Percentiles rank a stretch among this genome's conserved stretches.
These are phyloP conservation scores for Helicolenus hilgendorfi DNA, from an alignment of 2,797 vertebrate species.

Conservation along the genomic window DNA sequence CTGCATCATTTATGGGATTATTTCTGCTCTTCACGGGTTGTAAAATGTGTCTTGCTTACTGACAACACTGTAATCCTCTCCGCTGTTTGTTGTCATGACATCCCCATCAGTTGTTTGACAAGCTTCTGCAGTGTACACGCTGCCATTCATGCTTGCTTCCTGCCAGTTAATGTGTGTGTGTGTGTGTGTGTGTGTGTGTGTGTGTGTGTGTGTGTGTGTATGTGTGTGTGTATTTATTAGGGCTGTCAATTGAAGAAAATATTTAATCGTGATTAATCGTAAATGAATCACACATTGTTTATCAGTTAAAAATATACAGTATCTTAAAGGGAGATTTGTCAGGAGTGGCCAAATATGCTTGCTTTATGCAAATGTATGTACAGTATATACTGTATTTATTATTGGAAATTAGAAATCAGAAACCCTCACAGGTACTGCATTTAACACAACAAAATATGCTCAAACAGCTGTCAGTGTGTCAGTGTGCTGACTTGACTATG, in stretches of 20 bases:
- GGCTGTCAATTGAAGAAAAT: too few species aligned
- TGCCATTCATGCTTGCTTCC: constrained; percentile 38
- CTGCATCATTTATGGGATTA: constrained; percentile 71
- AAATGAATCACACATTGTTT: too few species aligned
- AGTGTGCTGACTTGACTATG: too few species aligned
- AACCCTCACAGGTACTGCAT: too few species aligned
- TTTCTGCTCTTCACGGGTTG: constrained; percentile 60
- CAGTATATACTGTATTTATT: too few species aligned
- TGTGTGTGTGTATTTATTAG: not conserved
- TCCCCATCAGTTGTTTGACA: constrained; percentile 64
- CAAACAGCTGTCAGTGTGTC: too few species aligned
- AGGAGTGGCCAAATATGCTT: too few species aligned
- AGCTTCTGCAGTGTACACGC: constrained; percentile 20
- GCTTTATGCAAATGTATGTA: too few species aligned
- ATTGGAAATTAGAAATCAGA: not conserved
- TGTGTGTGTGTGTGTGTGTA: not conserved
- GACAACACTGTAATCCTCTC: constrained; percentile 73
- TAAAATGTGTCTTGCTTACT: constrained; percentile 65
- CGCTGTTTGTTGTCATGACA: constrained; percentile 73
- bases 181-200: not conserved
- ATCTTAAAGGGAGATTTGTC: too few species aligned
- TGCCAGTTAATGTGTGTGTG: not conserved
- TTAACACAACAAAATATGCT: not conserved
- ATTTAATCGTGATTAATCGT: too few species aligned
- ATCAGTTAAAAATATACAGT: too few species aligned